Evolutionary conservation across 2,797 vertebrate species (phyloP), one percentile per base, ranked within the genome.

Genomic region (Anolis apletophallus): DNA sequence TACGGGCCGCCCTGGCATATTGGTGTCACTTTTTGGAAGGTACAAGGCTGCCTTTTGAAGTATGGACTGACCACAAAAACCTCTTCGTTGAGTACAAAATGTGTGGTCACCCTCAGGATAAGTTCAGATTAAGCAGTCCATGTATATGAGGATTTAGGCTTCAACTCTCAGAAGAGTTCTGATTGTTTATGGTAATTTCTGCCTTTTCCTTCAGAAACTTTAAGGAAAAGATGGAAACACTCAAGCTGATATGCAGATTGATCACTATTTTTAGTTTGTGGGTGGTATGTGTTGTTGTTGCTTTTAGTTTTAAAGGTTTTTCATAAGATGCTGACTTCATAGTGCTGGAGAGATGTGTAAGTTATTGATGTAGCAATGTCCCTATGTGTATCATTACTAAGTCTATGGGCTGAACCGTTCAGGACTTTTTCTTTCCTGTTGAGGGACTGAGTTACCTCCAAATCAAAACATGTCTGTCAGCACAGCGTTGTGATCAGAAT

Each of bases 111-210:
- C 46, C 7, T 46, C 46, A 46, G 46, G 46, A 46, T 46, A 3
- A 46, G 46, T 46, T 46, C 46, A 46, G 46, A 46, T 46, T 3
- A 46, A 6, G 46, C 46, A 3, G 7, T 8, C 46, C 46, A 46
- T 8, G 7, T 46, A 46, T 46, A 46, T 46, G 46, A 46, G 74
- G 71, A 1, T 11, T 12, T 26, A 81, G n/a, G 14, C 75, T 13
- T 76, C 67, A n/a, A 40, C 83, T 16, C 7, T 83, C 83, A 55
- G 1, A 80, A 16, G 11, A 73, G 11, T 12, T 80, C 26, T 36
- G 83, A 40, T 40, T 40, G 72, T 84, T 69, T 34, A 9, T 14
- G 77, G 34, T 19, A 23, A 40, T 82, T 88, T 89, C 34, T 32
- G 64, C 29, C 16, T 29, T 74, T 72, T 87, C 36, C n/a, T 11